Evolutionary conservation across 2,888 invertebrate genomes (phyloP).

Genomic region (Frankliniella intonsa): DNA sequence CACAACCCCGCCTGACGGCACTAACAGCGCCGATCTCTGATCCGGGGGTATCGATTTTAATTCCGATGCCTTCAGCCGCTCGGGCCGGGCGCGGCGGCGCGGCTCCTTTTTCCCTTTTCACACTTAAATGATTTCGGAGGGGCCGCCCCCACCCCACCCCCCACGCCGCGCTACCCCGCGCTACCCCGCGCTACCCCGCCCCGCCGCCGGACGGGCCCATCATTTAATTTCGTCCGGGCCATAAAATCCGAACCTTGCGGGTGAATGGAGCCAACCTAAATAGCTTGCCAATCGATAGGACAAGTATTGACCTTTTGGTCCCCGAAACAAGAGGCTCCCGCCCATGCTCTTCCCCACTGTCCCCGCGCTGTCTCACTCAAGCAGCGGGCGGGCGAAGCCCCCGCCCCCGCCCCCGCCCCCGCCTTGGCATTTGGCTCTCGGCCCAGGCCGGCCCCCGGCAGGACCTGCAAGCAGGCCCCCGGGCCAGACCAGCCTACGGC

Average conservation of each 20-base stretch:
- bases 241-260: slow-evolving; percentile 6
- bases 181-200: background rate
- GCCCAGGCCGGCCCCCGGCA: no score
- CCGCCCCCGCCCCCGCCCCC: background rate
- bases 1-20: no score
- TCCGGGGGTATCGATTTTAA: no score
- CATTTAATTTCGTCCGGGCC: slow-evolving; percentile 10
- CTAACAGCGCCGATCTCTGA: no score
- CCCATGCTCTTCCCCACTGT: background rate
- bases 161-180: background rate
- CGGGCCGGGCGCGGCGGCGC: no score
- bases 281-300: background rate
- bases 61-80: no score
- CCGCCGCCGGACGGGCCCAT: background rate
- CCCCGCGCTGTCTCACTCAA: background rate
- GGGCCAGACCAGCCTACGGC: no score
- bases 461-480: no score
- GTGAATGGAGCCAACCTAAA: slow-evolving; percentile 10
- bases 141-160: background rate
- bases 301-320: background rate
- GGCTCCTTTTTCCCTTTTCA: no score
- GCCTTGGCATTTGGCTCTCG: no score
- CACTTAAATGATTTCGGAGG: no score
- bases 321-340: background rate
- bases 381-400: background rate